Percentiles rank a stretch among this genome's conserved stretches.
phyloP scores from a whole-genome alignment of 2,113 vertebrate species.

The Crotalus helleri region DNA sequence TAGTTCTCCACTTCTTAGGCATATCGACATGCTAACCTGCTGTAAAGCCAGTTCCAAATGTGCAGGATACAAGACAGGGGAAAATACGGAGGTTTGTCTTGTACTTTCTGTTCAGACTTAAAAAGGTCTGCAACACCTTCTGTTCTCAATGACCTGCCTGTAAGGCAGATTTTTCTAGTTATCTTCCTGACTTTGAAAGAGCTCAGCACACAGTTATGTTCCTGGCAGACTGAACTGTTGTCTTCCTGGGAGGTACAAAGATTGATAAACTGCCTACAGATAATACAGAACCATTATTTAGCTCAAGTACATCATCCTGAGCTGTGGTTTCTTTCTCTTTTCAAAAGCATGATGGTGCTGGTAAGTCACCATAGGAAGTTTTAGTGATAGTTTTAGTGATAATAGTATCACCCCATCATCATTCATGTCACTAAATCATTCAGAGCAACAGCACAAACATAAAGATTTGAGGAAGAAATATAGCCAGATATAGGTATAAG shows the following conservation, averaged over 20 bases:
- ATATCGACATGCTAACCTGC: constrained; percentile 50
- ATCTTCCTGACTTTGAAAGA: constrained; percentile 68
- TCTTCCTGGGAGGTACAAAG: constrained; percentile 52
- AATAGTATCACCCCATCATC: background rate
- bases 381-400: background rate
- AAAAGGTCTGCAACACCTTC: constrained; percentile 54
- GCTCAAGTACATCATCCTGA: constrained; percentile 37
- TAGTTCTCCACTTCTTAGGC: constrained; percentile 39
- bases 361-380: background rate
- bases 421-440: background rate
- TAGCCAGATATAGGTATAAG: background rate
- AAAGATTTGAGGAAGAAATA: background rate
- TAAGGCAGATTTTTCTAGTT: constrained; percentile 68
- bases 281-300: constrained; percentile 61
- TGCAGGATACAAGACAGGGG: constrained; percentile 44
- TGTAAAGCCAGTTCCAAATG: constrained; percentile 34
- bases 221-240: constrained; percentile 43
- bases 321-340: background rate
- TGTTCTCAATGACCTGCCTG: constrained; percentile 64
- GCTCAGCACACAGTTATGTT: constrained; percentile 44
- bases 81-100: constrained; percentile 42
- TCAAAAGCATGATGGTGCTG: background rate
- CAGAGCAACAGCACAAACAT: background rate
- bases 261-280: constrained; percentile 54
- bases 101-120: constrained; percentile 58